A percentile compares a stretch with the other conserved stretches of the same genome.
Evolutionary conservation across 2,113 vertebrate species (phyloP).

Genomic region (Tinamus guttatus): DNA sequence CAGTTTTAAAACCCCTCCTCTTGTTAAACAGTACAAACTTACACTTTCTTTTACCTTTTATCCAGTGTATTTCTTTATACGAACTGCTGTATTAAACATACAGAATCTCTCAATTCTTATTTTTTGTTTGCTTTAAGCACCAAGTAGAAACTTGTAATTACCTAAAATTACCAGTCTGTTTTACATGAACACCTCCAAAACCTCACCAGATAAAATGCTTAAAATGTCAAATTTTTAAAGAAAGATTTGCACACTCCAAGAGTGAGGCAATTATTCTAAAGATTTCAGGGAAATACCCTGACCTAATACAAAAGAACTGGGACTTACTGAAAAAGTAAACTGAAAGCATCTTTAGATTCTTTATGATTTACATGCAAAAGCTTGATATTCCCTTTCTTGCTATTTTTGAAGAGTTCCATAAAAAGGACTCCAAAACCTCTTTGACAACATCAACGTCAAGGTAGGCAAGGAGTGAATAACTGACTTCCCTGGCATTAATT

Average conservation of each 20-base stretch:
- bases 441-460: background rate
- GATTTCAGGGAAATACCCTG: background rate
- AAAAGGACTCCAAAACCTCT: background rate
- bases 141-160: background rate
- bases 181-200: background rate
- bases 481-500: background rate
- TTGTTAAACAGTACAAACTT: background rate
- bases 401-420: background rate
- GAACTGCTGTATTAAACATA: background rate
- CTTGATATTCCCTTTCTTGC: background rate
- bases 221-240: background rate
- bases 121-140: background rate
- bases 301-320: background rate
- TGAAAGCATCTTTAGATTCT: background rate
- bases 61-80: background rate
- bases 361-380: background rate
- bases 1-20: background rate
- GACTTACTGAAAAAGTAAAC: background rate
- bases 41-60: background rate
- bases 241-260: background rate
- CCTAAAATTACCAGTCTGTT: background rate
- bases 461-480: background rate
- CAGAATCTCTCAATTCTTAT: background rate
- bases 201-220: background rate
- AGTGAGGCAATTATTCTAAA: background rate